phyloP scores from a whole-genome alignment of 2,797 vertebrate species.

The Sebastes jordani region DNA sequence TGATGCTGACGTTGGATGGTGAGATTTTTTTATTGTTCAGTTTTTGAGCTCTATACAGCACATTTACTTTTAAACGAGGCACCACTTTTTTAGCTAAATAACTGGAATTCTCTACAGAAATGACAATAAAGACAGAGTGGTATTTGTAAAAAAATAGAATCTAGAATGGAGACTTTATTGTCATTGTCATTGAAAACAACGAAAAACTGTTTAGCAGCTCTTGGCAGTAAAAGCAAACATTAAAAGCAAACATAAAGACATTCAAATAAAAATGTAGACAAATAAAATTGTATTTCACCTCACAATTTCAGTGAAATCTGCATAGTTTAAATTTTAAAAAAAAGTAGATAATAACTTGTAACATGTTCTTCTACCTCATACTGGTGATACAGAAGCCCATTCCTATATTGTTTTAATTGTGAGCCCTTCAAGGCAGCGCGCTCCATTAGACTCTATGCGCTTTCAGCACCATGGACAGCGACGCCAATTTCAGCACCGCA shows the following conservation, averaged over 20 bases:
- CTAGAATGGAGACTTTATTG: no score
- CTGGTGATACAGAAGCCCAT: neutral
- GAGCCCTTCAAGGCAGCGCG: neutral
- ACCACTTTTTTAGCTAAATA: neutral
- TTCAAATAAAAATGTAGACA: no score
- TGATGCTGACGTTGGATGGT: conserved; percentile 15
- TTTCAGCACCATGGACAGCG: conserved; percentile 67
- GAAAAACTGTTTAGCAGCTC: no score
- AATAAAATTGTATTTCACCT: no score
- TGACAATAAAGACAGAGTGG: neutral
- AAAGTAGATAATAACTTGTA: neutral
- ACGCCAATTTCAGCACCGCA: neutral
- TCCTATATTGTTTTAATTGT: neutral
- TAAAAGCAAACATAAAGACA: no score
- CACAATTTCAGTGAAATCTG: neutral
- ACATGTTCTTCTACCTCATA: neutral
- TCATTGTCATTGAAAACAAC: no score
- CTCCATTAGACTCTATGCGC: neutral
- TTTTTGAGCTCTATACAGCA: neutral
- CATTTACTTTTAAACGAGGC: neutral
- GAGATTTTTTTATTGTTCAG: neutral
- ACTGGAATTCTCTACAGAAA: neutral
- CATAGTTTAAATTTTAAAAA: neutral
- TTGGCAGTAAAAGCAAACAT: no score
- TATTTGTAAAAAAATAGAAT: no score